Base-by-base conservation (phyloP, 2,888 invertebrate species). In the Pyrgus malvae region DNA sequence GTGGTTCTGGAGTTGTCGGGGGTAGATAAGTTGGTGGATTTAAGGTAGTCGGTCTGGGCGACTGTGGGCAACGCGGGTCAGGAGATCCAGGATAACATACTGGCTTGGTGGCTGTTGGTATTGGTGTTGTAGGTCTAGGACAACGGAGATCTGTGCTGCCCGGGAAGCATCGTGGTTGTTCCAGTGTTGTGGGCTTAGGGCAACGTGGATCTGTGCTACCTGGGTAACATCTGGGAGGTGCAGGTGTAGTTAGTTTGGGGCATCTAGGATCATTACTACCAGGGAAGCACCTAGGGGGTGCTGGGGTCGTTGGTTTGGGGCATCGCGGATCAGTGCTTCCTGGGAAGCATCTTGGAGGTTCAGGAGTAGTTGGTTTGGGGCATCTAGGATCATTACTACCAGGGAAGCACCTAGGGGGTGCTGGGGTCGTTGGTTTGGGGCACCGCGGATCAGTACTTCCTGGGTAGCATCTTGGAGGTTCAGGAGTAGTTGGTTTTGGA, bases 381-480 rank as follows among this genome's bases (percentile, higher is more conserved):
- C 61, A 62, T 14, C 70, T 62, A 1, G 60, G 59, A 33, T 69
- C 60, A 0, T 38, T 58, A 3, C 74, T 70, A 1, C 67, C 67
- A 9, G 64, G 67, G 33, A 56, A 61, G 48, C 64, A 63, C 4
- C 12, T 44, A 5, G 67, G 56, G 7, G 56, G 53, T 8, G 67
- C 49, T n/a, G 64, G 60, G 59, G 62, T 48, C 60, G 59, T 46
- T 60, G 66, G 49, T 61, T 67, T 21, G 27, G 61, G 66, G 44
- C 71, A 72, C 9, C 70, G 44, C 0, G 72, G 70, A 56, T 83
- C 77, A 0, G 33, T 62, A 6, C 77, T 73, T 4, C 80, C 80
- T 23, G 75, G 73, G 41, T 62, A 31, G 59, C 65, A 48, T 72
- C 73, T 29, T 74, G 78, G 56, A 4, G 44, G 29, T 11, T n/a